These are phyloP conservation scores for Pelobates cultripes DNA, from an alignment of 2,797 vertebrate species.

Conservation along the genomic window DNA sequence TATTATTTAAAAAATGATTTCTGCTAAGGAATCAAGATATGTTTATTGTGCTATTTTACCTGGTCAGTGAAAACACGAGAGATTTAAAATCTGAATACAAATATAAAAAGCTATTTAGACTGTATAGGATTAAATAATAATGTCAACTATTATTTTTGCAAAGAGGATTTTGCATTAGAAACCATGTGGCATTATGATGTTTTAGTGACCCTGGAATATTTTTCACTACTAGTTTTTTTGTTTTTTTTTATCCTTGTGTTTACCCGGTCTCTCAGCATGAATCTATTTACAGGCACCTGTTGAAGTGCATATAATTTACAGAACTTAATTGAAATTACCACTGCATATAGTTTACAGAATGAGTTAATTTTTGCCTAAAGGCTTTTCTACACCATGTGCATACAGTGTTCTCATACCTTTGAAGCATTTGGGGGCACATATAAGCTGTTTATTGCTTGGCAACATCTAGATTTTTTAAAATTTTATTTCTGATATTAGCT, in stretches of 20 bases:
- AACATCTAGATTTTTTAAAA: background rate
- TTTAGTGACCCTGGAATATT: background rate
- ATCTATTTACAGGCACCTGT: slow-evolving; percentile 24
- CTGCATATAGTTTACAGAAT: slow-evolving; percentile 31
- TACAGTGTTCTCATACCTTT: slow-evolving; percentile 37
- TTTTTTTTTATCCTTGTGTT: background rate
- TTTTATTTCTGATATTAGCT: slow-evolving; percentile 12
- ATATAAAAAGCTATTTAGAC: no score
- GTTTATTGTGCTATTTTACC: no score
- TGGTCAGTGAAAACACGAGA: no score
- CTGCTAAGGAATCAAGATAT: no score
- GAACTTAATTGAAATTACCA: slow-evolving; percentile 22
- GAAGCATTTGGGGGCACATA: slow-evolving; percentile 44
- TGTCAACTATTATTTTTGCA: no score
- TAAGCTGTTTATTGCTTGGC: slow-evolving; percentile 17
- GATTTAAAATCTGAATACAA: no score
- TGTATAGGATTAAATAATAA: no score
- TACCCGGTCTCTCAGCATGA: background rate
- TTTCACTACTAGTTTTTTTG: slow-evolving; percentile 6
- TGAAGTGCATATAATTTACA: slow-evolving; percentile 21
- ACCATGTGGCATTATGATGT: background rate
- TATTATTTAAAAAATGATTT: no score
- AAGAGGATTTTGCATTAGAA: slow-evolving; percentile 10
- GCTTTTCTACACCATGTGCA: slow-evolving; percentile 29
- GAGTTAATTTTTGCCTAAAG: slow-evolving; percentile 17